phyloP scores from a whole-genome alignment of 1,140 invertebrate species.

The Globodera rostochiensis region DNA sequence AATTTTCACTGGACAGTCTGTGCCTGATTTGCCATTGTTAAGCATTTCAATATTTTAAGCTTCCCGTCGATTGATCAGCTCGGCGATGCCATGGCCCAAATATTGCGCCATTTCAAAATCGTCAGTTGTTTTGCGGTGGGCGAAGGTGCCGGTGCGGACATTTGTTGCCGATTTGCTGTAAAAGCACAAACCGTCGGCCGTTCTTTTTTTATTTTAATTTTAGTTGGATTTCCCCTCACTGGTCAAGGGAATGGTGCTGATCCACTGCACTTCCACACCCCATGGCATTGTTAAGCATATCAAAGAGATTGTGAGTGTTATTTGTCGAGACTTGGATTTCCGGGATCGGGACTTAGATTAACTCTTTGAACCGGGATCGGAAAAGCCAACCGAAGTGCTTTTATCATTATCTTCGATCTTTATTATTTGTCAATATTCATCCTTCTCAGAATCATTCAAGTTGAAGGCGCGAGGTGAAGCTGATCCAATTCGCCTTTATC shows the following conservation, averaged over 20 bases:
- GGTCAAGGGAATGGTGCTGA: slow-evolving; percentile 74
- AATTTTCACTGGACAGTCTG: slow-evolving; percentile 71
- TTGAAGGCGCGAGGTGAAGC: too few species aligned
- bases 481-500: too few species aligned
- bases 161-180: slow-evolving; percentile 80
- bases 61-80: slow-evolving; percentile 82
- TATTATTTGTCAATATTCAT: too few species aligned
- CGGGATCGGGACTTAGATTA: too few species aligned
- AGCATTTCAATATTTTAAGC: neutral
- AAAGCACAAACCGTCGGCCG: slow-evolving; percentile 74
- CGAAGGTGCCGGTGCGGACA: slow-evolving; percentile 86
- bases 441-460: too few species aligned
- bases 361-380: too few species aligned
- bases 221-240: slow-evolving; percentile 4
- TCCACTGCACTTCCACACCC: slow-evolving; percentile 84
- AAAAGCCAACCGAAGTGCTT: too few species aligned
- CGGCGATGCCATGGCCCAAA: slow-evolving; percentile 76
- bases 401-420: too few species aligned
- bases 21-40: neutral
- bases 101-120: slow-evolving; percentile 70
- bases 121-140: slow-evolving; percentile 78
- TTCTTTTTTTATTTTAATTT: neutral
- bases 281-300: slow-evolving; percentile 81
- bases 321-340: too few species aligned
- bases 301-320: slow-evolving; percentile 72